Evolutionary conservation across 1,140 invertebrate species (phyloP).

Genomic region (Camponotus pennsylvanicus): DNA sequence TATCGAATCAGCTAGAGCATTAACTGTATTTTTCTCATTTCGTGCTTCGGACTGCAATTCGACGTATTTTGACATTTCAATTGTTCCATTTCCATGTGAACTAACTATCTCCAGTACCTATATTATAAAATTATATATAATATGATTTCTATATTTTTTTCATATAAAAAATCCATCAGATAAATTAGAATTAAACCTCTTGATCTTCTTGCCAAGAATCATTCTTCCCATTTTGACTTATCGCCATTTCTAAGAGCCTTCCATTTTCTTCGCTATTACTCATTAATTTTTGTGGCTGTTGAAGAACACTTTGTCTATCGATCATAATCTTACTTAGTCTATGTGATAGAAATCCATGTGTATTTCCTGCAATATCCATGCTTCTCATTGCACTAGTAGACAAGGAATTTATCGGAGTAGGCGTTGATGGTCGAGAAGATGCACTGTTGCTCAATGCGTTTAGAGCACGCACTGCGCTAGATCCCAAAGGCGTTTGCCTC

Average conservation of each 20-base stretch:
- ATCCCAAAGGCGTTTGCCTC: conserved; percentile 85
- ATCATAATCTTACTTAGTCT: conserved; percentile 82
- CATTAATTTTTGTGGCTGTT: conserved; percentile 66
- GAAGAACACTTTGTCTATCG: conserved; percentile 78
- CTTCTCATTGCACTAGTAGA: conserved; percentile 45
- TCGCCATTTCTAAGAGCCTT: conserved; percentile 73
- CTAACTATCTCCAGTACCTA: conserved; percentile 80
- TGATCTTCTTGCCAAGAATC: conserved; percentile 87
- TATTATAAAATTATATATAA: conserved; percentile 34
- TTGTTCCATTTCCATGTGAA: conserved; percentile 57
- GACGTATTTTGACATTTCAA: conserved; percentile 62
- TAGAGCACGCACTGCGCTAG: conserved; percentile 89
- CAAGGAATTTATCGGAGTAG: conserved; percentile 73
- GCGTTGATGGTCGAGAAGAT: conserved; percentile 83
- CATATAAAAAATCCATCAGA: neutral
- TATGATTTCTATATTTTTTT: conserved; percentile 8
- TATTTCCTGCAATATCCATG: conserved; percentile 63
- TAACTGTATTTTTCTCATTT: conserved; percentile 65
- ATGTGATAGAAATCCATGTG: conserved; percentile 75
- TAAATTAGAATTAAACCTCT: conserved; percentile 81
- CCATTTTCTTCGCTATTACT: conserved; percentile 72
- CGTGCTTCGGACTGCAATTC: conserved; percentile 63
- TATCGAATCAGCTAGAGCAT: conserved; percentile 87
- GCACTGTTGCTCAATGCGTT: conserved; percentile 84
- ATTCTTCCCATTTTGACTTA: conserved; percentile 81